Conservation (phyloP, 1,140 invertebrate species). For the Daktulosphaira vitifoliae region DNA sequence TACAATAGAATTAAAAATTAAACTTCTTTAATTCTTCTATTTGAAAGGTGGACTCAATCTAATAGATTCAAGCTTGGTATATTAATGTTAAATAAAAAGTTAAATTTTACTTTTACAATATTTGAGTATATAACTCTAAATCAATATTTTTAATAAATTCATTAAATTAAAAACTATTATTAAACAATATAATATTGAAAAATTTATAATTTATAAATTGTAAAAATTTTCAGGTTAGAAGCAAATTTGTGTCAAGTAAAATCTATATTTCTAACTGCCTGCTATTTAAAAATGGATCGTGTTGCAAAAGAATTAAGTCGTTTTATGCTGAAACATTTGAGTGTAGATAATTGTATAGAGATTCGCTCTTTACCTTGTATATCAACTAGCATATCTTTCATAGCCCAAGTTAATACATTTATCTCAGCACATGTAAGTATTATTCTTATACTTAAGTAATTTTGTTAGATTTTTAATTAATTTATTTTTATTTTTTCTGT, state of each 20-base stretch:
- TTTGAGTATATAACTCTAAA: no score
- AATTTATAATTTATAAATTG: no score
- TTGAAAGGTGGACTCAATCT: no score
- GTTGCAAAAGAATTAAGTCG: conserved; percentile 61
- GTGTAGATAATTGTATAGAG: conserved; percentile 60
- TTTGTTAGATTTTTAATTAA: neutral
- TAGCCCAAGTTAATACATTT: conserved; percentile 57
- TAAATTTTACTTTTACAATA: no score
- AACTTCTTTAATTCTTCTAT: no score
- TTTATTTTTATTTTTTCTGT: conserved; percentile 46
- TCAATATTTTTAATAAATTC: no score
- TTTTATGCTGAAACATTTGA: conserved; percentile 59
- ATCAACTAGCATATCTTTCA: conserved; percentile 51
- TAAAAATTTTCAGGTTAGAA: conserved; percentile 48
- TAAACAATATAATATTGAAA: no score
- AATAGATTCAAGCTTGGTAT: no score
- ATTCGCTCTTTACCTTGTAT: conserved; percentile 60
- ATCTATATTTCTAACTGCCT: conserved; percentile 64
- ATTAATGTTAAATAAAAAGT: no score
- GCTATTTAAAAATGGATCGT: conserved; percentile 60
- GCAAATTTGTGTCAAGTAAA: conserved; percentile 53
- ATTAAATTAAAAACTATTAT: no score
- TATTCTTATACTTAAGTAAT: no score
- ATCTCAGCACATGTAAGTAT: conserved; percentile 59
- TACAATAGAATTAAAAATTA: no score